A percentile compares a stretch with the other conserved stretches of the same genome.
Evolutionary conservation across 2,113 vertebrate species (phyloP).

Genomic region (Phocoena sinus): DNA sequence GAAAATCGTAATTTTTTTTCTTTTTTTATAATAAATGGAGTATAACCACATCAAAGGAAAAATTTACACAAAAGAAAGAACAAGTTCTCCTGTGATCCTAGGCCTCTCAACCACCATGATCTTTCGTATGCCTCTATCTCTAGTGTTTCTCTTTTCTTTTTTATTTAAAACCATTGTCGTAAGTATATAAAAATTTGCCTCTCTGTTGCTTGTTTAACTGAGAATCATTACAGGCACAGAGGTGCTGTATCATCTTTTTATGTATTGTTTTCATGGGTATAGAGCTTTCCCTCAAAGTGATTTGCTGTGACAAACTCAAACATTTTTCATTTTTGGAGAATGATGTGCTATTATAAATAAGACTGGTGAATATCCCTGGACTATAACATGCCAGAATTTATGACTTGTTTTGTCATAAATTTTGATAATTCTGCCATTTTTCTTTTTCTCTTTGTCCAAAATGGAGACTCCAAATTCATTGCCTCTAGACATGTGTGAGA

Average conservation of each 20-base stretch:
- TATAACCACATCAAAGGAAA: neutral
- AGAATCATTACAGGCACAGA: neutral
- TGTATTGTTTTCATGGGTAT: neutral
- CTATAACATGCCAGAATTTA: neutral
- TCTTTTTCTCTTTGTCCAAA: neutral
- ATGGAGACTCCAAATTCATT: neutral
- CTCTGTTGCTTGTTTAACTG: neutral
- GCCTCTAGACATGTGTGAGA: neutral
- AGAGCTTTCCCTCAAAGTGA: neutral
- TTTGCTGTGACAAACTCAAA: neutral
- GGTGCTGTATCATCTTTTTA: neutral
- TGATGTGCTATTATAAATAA: neutral
- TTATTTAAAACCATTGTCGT: neutral
- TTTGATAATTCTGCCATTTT: neutral
- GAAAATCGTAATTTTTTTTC: neutral
- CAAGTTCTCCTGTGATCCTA: neutral
- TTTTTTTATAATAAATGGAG: neutral
- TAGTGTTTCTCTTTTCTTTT: neutral
- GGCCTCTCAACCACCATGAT: neutral
- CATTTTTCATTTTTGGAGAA: neutral
- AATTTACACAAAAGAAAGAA: neutral
- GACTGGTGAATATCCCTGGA: neutral
- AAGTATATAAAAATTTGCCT: neutral
- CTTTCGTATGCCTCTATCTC: neutral
- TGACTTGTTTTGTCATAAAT: neutral